A percentile compares a stretch with the other conserved stretches of the same genome.
Conservation (phyloP, 2,113 vertebrate species). For the Actinemys pallida region DNA sequence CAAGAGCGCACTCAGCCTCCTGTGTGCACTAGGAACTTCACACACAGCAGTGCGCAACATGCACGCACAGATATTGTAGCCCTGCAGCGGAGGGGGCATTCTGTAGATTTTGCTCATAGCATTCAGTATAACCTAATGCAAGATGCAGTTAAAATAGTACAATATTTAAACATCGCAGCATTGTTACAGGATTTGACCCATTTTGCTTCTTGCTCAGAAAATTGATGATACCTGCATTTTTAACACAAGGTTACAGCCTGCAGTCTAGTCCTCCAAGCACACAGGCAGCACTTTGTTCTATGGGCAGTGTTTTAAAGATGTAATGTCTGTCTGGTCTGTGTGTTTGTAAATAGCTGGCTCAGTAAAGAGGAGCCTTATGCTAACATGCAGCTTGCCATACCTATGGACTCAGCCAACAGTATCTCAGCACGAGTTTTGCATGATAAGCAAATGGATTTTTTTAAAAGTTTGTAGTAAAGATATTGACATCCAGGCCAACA, state of each 20-base stretch:
- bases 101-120: background rate
- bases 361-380: background rate
- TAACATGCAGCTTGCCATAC: background rate
- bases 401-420: constrained; percentile 32
- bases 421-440: background rate
- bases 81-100: background rate
- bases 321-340: background rate
- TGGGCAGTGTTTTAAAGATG: background rate
- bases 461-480: background rate
- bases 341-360: constrained; percentile 5
- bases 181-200: constrained; percentile 20
- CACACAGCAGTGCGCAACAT: fast-evolving
- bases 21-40: background rate
- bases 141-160: background rate
- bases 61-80: fast-evolving
- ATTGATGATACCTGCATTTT: background rate
- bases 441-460: constrained; percentile 39
- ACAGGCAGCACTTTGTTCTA: background rate
- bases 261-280: background rate
- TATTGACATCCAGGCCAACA: background rate
- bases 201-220: constrained; percentile 20
- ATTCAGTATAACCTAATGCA: background rate
- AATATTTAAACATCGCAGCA: background rate
- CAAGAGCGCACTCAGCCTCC: background rate
- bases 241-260: background rate